These are phyloP conservation scores for Sarcophilus harrisii DNA, from an alignment of 2,797 vertebrate species.

Conservation along the genomic window DNA sequence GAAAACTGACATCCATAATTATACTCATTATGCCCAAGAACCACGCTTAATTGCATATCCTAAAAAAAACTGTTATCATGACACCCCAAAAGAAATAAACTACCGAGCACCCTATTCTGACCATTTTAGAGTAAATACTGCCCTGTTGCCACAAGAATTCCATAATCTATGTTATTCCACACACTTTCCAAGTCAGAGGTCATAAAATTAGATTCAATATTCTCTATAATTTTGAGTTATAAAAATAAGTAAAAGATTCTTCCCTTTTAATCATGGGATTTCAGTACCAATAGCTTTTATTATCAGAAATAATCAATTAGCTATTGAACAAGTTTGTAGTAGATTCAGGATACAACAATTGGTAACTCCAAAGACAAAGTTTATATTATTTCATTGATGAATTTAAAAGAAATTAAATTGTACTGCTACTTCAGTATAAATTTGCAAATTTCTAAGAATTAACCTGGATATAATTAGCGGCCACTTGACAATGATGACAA, in stretches of 20 bases:
- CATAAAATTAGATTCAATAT: not conserved
- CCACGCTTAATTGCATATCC: not conserved
- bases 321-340: not conserved
- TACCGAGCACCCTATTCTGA: not conserved
- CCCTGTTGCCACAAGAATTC: not conserved
- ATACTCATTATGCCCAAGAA: not conserved
- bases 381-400: not conserved
- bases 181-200: not conserved
- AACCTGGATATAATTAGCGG: not conserved
- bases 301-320: not conserved
- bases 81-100: not conserved
- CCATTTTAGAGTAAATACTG: not conserved
- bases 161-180: not conserved
- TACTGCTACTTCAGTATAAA: slow-evolving; percentile 29
- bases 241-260: not conserved
- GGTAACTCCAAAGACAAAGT: not conserved
- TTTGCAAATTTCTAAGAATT: not conserved
- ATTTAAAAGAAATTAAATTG: slow-evolving; percentile 9
- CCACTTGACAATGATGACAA: not conserved
- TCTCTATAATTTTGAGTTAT: not conserved
- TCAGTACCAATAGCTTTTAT: not conserved
- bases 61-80: not conserved
- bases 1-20: not conserved
- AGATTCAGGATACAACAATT: not conserved
- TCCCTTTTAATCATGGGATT: not conserved